Evolutionary conservation across 2,113 vertebrate species (phyloP).

Genomic region (Tapirus terrestris): DNA sequence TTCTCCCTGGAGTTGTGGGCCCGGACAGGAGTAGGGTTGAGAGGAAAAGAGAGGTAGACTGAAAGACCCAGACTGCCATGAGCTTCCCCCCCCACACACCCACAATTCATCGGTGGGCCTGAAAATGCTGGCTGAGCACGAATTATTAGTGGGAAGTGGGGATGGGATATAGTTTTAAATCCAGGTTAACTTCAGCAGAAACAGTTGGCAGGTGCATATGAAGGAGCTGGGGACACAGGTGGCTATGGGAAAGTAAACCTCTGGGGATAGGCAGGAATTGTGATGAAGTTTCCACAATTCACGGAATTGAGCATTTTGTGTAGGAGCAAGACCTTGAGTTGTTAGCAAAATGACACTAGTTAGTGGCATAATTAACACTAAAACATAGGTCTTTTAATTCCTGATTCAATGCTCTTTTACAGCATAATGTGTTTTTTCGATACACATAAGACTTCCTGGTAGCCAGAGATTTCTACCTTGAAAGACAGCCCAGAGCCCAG

Average conservation of each 20-base stretch:
- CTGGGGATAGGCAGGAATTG: neutral
- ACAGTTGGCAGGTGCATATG: neutral
- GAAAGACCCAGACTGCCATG: neutral
- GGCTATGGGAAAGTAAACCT: neutral
- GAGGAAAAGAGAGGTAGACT: neutral
- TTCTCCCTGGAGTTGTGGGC: neutral
- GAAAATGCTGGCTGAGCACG: neutral
- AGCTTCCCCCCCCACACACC: neutral
- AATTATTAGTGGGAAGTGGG: neutral
- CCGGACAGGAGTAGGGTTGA: neutral
- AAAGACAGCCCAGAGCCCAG: neutral
- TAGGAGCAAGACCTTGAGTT: neutral
- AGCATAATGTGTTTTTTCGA: neutral
- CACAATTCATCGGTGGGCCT: neutral
- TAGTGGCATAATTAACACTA: neutral
- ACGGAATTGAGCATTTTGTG: neutral
- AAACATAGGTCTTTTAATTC: neutral
- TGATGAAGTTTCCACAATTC: neutral
- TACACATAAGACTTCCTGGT: neutral
- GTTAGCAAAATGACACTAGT: neutral
- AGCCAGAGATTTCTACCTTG: neutral
- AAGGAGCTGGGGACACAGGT: neutral
- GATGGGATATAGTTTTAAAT: neutral
- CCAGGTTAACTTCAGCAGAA: neutral
- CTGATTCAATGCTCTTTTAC: neutral